Percentiles rank a stretch among this genome's conserved stretches.
Conservation (phyloP, 2,797 vertebrate species). For the Melanotaenia parkinsoni region DNA sequence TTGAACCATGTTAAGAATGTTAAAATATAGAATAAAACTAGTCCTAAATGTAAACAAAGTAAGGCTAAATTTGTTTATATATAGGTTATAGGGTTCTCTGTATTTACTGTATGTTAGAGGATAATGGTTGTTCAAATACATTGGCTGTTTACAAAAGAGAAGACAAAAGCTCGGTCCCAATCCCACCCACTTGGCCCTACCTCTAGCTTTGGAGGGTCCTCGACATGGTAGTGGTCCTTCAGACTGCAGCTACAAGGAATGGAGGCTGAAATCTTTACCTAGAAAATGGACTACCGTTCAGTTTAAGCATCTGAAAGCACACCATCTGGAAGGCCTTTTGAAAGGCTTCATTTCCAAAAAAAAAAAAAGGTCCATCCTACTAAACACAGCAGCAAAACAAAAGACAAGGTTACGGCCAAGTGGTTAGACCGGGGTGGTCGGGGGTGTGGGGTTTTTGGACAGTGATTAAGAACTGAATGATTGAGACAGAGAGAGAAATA, state of each 20-base stretch:
- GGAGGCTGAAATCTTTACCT: neutral
- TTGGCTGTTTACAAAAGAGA: neutral
- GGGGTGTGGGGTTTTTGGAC: neutral
- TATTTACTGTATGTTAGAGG: neutral
- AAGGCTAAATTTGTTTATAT: neutral
- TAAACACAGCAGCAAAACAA: neutral
- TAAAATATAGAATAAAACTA: neutral
- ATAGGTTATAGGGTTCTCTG: neutral
- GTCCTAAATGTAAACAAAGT: neutral
- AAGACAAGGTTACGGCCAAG: neutral
- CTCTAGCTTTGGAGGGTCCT: conserved; percentile 13
- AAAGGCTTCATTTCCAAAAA: neutral
- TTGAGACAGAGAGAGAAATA: conserved; percentile 37
- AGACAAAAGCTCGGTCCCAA: neutral
- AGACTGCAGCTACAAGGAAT: conserved; percentile 6
- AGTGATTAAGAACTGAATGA: neutral
- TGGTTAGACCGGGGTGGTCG: neutral
- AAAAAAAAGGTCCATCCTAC: neutral
- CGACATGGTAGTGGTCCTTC: conserved; percentile 15
- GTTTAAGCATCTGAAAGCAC: neutral
- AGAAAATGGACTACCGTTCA: neutral
- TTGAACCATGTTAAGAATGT: neutral
- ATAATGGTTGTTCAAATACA: neutral
- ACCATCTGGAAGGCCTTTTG: neutral
- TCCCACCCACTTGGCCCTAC: conserved; percentile 2